Percentiles rank a stretch among this genome's conserved stretches.
These are phyloP conservation scores for Leptopilina boulardi DNA, from an alignment of 1,140 invertebrate genomes.

Conservation along the genomic window DNA sequence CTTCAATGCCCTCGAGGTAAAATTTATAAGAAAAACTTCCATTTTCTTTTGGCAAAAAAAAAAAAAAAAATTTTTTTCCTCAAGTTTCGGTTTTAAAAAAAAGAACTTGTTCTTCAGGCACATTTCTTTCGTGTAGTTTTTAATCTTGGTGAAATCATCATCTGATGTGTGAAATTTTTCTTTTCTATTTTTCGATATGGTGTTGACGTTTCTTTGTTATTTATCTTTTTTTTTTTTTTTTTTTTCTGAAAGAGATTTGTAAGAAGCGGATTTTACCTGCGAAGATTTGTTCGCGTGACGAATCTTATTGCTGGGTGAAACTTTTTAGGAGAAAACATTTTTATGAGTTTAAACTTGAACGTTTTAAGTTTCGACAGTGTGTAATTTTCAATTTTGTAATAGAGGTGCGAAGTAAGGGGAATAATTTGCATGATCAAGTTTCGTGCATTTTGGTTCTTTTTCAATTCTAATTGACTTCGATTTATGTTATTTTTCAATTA, in stretches of 20 bases:
- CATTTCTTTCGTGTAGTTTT: too few species aligned
- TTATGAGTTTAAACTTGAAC: background rate
- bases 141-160: too few species aligned
- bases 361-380: background rate
- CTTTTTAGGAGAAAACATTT: background rate
- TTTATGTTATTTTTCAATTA: too few species aligned
- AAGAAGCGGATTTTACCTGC: background rate
- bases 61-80: background rate
- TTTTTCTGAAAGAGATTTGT: too few species aligned
- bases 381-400: background rate
- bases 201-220: background rate
- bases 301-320: background rate
- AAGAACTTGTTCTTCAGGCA: too few species aligned
- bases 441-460: background rate
- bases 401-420: background rate
- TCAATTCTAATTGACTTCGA: too few species aligned
- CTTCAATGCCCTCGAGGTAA: background rate
- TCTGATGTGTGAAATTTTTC: too few species aligned
- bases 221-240: background rate
- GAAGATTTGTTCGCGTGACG: constrained; percentile 6
- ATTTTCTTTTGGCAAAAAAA: background rate
- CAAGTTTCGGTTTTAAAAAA: background rate
- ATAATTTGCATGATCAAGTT: background rate
- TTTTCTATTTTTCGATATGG: too few species aligned
- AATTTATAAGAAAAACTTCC: background rate